Conservation (phyloP, 2,888 invertebrate species). For the Lymantria monacha region DNA sequence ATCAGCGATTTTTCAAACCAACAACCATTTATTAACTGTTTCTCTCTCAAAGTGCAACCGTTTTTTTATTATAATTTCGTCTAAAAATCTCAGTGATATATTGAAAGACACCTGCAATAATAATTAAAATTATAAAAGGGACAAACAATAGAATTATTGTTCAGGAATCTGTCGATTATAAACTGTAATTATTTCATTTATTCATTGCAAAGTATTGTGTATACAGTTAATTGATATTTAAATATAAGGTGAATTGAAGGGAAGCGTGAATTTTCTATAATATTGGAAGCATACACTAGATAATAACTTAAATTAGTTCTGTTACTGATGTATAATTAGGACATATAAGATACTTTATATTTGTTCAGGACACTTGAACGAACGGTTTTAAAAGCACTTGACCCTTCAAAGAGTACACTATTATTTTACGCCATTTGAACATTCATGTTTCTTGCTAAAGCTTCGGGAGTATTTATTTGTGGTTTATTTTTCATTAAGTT, state of each 20-base stretch:
- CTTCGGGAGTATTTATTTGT: constrained; percentile 22
- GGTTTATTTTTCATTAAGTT: neutral
- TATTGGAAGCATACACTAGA: constrained; percentile 46
- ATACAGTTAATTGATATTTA: constrained; percentile 54
- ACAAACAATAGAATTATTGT: constrained; percentile 30
- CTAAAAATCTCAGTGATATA: neutral
- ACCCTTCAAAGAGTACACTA: constrained; percentile 50
- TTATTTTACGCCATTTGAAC: constrained; percentile 58
- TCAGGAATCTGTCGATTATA: constrained; percentile 33
- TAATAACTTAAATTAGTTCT: constrained; percentile 59
- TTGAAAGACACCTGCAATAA: constrained; percentile 9
- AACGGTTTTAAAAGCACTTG: constrained; percentile 59
- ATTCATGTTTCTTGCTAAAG: constrained; percentile 37
- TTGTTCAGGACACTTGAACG: constrained; percentile 73
- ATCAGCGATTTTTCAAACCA: constrained; percentile 64
- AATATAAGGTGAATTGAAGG: constrained; percentile 51
- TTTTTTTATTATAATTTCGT: neutral
- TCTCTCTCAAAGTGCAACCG: constrained; percentile 60
- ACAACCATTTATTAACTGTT: constrained; percentile 63
- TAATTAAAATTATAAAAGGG: constrained; percentile 22
- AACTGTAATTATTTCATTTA: constrained; percentile 49
- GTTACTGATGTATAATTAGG: constrained; percentile 56
- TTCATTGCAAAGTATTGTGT: constrained; percentile 46
- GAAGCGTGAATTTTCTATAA: constrained; percentile 59
- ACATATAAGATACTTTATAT: constrained; percentile 71